Conservation (phyloP, 2,888 invertebrate genomes). For the Cylindroiulus punctatus region DNA sequence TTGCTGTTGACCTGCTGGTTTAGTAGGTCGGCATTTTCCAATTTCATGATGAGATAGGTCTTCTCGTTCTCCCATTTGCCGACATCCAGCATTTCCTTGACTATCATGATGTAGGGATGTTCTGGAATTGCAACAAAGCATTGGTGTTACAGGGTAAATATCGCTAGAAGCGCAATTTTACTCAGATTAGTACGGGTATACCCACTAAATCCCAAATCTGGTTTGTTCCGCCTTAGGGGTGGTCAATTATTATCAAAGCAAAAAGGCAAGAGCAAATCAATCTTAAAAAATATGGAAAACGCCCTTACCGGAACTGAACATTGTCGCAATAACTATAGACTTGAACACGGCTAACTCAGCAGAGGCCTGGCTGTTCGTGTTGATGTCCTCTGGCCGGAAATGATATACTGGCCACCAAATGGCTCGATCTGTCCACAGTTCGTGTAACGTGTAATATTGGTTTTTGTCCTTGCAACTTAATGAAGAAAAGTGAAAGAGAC, state of each 20-base stretch:
- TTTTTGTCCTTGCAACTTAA: not conserved
- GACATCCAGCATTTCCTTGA: not conserved
- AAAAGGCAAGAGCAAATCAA: not conserved
- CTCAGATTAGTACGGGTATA: too few species aligned
- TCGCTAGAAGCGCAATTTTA: too few species aligned
- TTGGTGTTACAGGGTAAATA: not conserved
- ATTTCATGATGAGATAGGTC: not conserved
- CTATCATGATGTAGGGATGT: constrained; percentile 2
- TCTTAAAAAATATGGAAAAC: not conserved
- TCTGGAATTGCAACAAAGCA: not conserved
- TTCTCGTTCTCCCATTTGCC: not conserved
- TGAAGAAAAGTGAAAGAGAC: not conserved
- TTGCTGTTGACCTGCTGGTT: not conserved
- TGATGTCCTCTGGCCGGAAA: not conserved
- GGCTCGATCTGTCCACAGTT: not conserved
- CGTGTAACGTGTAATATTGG: not conserved
- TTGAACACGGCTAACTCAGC: constrained; percentile 9
- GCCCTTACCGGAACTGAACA: constrained; percentile 1
- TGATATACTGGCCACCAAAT: constrained; percentile 40
- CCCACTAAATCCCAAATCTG: too few species aligned
- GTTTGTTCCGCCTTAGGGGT: too few species aligned
- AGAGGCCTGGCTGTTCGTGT: not conserved
- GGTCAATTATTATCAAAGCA: too few species aligned
- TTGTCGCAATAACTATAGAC: constrained; percentile 17
- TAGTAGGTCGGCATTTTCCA: not conserved